These are phyloP conservation scores for Acronicta psi DNA, from an alignment of 2,888 invertebrate species.

Conservation along the genomic window DNA sequence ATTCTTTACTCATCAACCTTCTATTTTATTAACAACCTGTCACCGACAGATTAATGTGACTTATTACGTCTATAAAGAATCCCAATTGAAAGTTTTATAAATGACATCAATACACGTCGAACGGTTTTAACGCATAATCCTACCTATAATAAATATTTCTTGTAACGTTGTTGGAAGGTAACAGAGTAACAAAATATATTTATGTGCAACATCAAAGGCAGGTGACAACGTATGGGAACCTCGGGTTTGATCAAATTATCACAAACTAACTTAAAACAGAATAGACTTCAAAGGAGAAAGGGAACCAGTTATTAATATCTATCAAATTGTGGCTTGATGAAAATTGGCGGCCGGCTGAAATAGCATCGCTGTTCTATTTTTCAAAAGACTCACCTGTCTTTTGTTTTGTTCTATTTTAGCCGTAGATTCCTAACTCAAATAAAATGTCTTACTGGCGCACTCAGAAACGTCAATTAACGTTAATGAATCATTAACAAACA, in stretches of 20 bases:
- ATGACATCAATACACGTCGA: slow-evolving; percentile 9
- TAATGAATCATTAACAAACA: no score
- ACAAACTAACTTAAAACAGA: slow-evolving; percentile 64
- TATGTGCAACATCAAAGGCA: slow-evolving; percentile 53
- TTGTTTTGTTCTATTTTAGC: background rate
- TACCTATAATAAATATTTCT: slow-evolving; percentile 31
- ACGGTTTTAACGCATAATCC: slow-evolving; percentile 6
- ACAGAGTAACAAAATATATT: slow-evolving; percentile 36
- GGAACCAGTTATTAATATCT: slow-evolving; percentile 60
- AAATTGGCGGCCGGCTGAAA: slow-evolving; percentile 46
- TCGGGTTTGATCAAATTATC: slow-evolving; percentile 68
- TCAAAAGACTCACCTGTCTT: slow-evolving; percentile 11
- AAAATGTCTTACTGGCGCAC: no score
- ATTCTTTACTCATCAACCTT: slow-evolving; percentile 16
- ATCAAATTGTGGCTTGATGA: slow-evolving; percentile 62
- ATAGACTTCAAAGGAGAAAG: slow-evolving; percentile 69
- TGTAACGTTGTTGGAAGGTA: slow-evolving; percentile 23
- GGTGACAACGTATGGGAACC: slow-evolving; percentile 32
- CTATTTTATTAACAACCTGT: slow-evolving; percentile 12
- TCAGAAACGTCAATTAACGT: no score
- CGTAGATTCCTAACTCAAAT: no score
- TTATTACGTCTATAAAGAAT: background rate
- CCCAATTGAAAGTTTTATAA: slow-evolving; percentile 22
- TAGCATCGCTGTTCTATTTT: slow-evolving; percentile 10
- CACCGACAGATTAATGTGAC: slow-evolving; percentile 17